phyloP scores from a whole-genome alignment of 64 coral and sea anemone species.

The Actinia equina region DNA sequence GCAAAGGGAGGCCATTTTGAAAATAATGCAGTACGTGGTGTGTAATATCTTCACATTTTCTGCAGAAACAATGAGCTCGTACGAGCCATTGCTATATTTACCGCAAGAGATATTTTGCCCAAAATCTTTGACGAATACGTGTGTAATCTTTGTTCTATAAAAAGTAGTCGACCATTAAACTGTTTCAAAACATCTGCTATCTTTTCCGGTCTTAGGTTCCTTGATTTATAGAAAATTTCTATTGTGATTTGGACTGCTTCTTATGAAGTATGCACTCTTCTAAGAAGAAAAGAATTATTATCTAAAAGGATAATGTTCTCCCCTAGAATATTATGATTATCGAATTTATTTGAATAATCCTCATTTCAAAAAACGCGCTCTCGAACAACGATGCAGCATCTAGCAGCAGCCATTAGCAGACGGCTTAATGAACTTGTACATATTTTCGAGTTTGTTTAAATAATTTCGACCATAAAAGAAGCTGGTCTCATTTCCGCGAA shows the following conservation, averaged over 20 bases:
- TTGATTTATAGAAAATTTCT: not conserved
- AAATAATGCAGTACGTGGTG: too few relatives aligned
- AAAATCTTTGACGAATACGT: too few relatives aligned
- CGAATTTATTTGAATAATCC: not conserved
- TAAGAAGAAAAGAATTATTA: not conserved
- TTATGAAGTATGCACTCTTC: not conserved
- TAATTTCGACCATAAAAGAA: not conserved
- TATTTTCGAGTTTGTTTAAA: conserved; percentile 2
- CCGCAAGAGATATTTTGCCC: too few relatives aligned
- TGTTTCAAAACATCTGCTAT: not conserved
- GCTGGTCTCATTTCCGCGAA: conserved; percentile 3
- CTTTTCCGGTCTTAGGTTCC: not conserved
- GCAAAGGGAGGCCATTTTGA: too few relatives aligned
- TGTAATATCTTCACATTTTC: too few relatives aligned
- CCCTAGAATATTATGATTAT: not conserved
- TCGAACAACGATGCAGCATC: not conserved
- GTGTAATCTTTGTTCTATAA: not conserved
- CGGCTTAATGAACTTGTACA: not conserved
- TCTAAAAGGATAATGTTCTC: not conserved
- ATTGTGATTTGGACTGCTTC: not conserved
- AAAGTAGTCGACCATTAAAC: not conserved
- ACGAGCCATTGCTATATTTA: too few relatives aligned
- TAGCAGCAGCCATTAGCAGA: not conserved
- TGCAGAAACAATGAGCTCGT: too few relatives aligned
- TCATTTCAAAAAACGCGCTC: not conserved